phyloP scores from a whole-genome alignment of 2,888 invertebrate genomes.

The Clistopyga incitator region DNA sequence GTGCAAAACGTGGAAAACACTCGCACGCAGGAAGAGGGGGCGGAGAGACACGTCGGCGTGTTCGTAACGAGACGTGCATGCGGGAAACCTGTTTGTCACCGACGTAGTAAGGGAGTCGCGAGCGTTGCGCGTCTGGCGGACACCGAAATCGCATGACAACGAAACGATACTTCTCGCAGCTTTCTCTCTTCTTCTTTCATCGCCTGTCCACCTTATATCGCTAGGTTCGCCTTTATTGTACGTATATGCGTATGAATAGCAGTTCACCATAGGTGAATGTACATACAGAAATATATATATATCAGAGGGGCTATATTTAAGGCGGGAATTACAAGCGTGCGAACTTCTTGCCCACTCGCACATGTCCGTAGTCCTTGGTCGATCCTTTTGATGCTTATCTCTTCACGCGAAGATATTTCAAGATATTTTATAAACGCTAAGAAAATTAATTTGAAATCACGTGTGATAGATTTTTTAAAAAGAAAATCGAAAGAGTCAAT shows the following conservation, averaged over 20 bases:
- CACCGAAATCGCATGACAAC: slow-evolving; percentile 77
- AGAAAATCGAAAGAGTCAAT: too few species aligned
- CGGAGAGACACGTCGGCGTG: slow-evolving; percentile 28
- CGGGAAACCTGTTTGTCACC: slow-evolving; percentile 76
- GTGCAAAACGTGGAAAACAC: slow-evolving; percentile 48
- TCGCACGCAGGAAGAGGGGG: slow-evolving; percentile 10
- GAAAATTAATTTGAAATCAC: too few species aligned
- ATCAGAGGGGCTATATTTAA: slow-evolving; percentile 39
- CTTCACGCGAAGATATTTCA: too few species aligned
- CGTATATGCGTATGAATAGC: slow-evolving; percentile 62
- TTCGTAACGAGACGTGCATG: slow-evolving; percentile 70
- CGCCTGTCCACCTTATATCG: slow-evolving; percentile 49
- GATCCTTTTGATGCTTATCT: too few species aligned
- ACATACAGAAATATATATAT: slow-evolving; percentile 50
- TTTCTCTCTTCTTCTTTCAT: slow-evolving; percentile 17
- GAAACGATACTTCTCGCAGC: slow-evolving; percentile 71
- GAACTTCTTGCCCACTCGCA: slow-evolving; percentile 31
- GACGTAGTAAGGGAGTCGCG: slow-evolving; percentile 60
- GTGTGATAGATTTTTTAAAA: too few species aligned
- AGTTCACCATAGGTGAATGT: slow-evolving; percentile 40
- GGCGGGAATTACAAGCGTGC: slow-evolving; percentile 53
- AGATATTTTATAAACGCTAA: too few species aligned
- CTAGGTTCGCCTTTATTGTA: slow-evolving; percentile 27
- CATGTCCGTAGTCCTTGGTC: background rate
- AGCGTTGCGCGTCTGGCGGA: slow-evolving; percentile 49